A percentile compares a stretch with the other conserved stretches of the same genome.
These are phyloP conservation scores for Sinosuthora webbiana DNA, from an alignment of 2,113 vertebrate genomes.

Conservation along the genomic window DNA sequence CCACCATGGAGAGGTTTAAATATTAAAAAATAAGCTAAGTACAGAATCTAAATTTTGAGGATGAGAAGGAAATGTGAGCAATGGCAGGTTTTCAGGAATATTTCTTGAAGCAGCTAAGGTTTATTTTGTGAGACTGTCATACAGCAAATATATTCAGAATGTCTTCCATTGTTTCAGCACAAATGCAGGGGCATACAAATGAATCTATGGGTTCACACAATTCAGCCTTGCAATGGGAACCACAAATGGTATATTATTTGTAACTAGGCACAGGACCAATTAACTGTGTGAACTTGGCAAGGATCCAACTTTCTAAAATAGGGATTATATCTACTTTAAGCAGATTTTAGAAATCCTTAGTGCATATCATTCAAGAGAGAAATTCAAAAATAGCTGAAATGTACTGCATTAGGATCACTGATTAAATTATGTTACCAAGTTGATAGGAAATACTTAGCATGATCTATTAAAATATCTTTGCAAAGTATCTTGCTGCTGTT, in stretches of 20 bases:
- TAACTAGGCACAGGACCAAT: background rate
- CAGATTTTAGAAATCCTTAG: background rate
- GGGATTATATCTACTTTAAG: background rate
- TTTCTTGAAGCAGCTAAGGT: background rate
- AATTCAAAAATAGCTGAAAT: background rate
- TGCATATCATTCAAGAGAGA: background rate
- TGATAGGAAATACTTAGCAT: background rate
- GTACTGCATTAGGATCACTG: background rate
- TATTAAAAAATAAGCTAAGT: background rate
- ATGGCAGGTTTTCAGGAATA: background rate
- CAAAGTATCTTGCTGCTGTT: background rate
- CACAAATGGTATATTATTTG: background rate
- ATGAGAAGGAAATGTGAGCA: background rate
- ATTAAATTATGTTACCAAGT: background rate
- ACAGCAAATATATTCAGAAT: background rate
- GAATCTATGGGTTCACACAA: background rate
- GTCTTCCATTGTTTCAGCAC: background rate
- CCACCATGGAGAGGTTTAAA: background rate
- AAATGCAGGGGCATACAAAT: background rate
- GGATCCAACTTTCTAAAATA: background rate
- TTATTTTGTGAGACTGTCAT: background rate
- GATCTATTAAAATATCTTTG: background rate
- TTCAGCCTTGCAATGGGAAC: background rate
- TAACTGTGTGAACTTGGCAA: background rate
- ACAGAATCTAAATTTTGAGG: background rate